Conservation (phyloP, 2,113 vertebrate species). For the Gallinago media region DNA sequence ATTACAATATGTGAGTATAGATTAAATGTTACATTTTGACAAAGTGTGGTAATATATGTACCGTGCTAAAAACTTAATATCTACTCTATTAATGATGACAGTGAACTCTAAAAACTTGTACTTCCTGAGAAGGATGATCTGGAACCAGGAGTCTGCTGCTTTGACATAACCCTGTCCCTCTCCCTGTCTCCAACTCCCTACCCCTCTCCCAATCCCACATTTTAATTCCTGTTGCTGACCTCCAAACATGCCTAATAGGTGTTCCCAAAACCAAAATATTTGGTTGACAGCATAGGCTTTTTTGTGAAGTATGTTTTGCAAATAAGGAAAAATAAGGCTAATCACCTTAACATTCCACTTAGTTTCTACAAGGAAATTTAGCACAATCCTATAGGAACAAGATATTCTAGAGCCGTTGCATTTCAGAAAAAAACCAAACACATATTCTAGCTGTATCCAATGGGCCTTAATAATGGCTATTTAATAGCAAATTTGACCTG, state of each 20-base stretch:
- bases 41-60: neutral
- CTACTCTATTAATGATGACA: neutral
- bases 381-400: neutral
- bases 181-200: neutral
- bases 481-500: neutral
- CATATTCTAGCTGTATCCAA: neutral
- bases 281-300: neutral
- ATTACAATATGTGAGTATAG: slow-evolving; percentile 60
- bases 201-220: neutral
- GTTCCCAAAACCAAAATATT: neutral
- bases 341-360: neutral
- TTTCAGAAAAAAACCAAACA: neutral
- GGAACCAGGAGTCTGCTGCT: neutral
- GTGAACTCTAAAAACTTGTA: neutral
- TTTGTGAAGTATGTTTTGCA: neutral
- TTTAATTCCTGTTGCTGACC: neutral
- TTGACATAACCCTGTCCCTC: neutral
- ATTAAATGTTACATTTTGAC: slow-evolving; percentile 50
- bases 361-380: neutral
- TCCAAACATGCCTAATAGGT: neutral
- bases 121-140: neutral
- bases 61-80: slow-evolving; percentile 1
- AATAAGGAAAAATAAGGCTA: neutral
- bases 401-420: neutral
- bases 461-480: neutral